phyloP scores from a whole-genome alignment of 2,797 vertebrate species.

The Taeniopygia guttata region DNA sequence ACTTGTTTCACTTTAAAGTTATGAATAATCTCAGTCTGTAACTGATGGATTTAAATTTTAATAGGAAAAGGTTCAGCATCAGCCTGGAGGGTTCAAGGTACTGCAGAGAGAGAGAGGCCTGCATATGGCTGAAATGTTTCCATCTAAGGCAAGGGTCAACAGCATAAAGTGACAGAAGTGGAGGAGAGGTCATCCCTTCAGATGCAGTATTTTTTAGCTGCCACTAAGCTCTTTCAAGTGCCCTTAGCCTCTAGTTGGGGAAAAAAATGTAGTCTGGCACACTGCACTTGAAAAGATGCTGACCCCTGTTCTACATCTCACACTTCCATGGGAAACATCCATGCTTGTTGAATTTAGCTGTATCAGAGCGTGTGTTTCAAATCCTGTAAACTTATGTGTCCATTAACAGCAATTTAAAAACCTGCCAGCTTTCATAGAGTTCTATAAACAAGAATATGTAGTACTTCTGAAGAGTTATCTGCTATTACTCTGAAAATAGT shows the following conservation, averaged over 20 bases:
- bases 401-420: not conserved
- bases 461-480: not conserved
- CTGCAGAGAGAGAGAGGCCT: not conserved
- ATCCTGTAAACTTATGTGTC: constrained; percentile 4
- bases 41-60: not conserved
- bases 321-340: not conserved
- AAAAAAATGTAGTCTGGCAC: not conserved
- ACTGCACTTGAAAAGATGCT: not conserved
- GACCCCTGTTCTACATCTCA: constrained; percentile 1
- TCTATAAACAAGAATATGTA: constrained; percentile 22
- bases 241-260: not conserved
- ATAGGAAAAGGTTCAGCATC: not conserved
- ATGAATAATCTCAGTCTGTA: not conserved
- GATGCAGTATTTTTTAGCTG: not conserved
- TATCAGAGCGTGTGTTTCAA: constrained; percentile 27
- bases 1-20: not conserved
- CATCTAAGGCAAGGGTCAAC: not conserved
- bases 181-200: not conserved
- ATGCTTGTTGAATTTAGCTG: not conserved
- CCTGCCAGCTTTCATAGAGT: not conserved
- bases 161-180: not conserved
- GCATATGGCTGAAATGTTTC: not conserved
- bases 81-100: not conserved
- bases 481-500: constrained; percentile 1
- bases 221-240: not conserved